Conservation (phyloP, 2,888 invertebrate species). For the Neria commutata region DNA sequence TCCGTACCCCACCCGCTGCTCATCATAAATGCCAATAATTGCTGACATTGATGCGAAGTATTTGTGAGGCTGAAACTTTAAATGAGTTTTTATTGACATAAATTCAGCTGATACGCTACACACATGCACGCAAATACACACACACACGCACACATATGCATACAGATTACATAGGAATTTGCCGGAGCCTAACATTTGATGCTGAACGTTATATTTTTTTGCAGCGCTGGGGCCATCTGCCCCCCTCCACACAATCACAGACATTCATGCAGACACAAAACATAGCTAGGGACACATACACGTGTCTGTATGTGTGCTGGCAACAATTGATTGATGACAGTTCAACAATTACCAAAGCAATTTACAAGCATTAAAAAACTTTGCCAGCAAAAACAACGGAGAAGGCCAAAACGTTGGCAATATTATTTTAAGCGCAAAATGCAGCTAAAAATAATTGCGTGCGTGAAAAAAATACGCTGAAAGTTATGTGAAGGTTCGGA, state of each 20-base stretch:
- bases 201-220: no score
- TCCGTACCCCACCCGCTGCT: no score
- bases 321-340: constrained; percentile 1
- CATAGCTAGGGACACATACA: not conserved
- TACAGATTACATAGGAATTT: no score
- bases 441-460: not conserved
- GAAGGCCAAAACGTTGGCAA: not conserved
- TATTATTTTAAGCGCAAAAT: not conserved
- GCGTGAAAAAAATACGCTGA: not conserved
- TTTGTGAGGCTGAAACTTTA: no score
- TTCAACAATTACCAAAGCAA: constrained; percentile 1
- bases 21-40: no score
- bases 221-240: not conserved
- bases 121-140: no score
- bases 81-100: no score
- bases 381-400: not conserved
- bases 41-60: no score
- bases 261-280: not conserved
- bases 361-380: not conserved
- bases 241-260: not conserved
- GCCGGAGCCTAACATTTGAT: no score
- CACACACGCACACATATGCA: no score
- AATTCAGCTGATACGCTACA: no score
- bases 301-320: not conserved
- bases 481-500: not conserved